These are phyloP conservation scores for Ornithorhynchus anatinus DNA, from an alignment of 2,113 vertebrate species.

Conservation along the genomic window DNA sequence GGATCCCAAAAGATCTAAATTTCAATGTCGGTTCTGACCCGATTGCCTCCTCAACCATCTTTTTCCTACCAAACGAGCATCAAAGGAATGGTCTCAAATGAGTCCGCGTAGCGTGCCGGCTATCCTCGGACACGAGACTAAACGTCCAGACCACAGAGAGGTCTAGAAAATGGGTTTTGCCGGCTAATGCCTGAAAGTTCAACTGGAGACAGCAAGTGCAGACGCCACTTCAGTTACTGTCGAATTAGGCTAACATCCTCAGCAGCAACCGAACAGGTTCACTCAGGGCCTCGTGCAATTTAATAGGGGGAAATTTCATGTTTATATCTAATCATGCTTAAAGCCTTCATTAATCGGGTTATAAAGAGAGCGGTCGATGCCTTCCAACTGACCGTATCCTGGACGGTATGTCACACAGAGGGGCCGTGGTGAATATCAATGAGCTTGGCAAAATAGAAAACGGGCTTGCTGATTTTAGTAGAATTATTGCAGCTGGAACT, in stretches of 20 bases:
- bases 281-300: neutral
- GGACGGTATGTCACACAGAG: neutral
- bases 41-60: no score
- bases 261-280: neutral
- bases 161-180: neutral
- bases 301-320: neutral
- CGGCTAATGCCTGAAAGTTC: neutral
- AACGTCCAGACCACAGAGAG: no score
- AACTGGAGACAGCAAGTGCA: neutral
- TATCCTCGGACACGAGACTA: no score
- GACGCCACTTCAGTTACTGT: slow-evolving; percentile 2
- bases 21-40: no score
- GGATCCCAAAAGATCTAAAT: no score
- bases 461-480: neutral
- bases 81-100: no score
- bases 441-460: neutral
- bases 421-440: fast-evolving
- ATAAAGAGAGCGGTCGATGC: neutral
- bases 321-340: neutral
- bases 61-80: no score
- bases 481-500: neutral
- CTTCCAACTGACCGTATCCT: neutral
- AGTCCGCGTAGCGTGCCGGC: no score
- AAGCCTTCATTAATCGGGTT: neutral
- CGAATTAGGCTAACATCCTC: neutral